Evolutionary conservation across 1,140 invertebrate species (phyloP).

Genomic region (Drosophila micromelanica): DNA sequence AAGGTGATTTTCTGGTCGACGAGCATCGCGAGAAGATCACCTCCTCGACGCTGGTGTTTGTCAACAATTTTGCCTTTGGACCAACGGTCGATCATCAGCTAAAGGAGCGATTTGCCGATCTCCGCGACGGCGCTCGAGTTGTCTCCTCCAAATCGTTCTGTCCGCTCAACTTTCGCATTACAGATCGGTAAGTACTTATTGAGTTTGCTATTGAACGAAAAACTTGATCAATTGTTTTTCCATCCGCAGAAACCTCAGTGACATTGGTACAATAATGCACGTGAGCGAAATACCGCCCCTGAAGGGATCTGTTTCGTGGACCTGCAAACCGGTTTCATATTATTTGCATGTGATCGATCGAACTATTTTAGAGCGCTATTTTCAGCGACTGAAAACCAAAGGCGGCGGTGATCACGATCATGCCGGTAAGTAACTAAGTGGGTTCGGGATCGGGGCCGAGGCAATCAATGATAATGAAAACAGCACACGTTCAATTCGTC

Average conservation of each 20-base stretch:
- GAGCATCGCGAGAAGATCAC: constrained; percentile 97
- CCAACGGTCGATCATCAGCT: constrained; percentile 98
- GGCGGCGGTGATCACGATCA: constrained; percentile 87
- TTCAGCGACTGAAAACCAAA: constrained; percentile 95
- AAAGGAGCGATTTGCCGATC: constrained; percentile 97
- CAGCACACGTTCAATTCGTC: constrained; percentile 24
- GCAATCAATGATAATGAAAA: constrained; percentile 13
- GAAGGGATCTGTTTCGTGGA: constrained; percentile 98
- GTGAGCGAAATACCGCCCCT: constrained; percentile 97
- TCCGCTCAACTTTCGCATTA: constrained; percentile 98
- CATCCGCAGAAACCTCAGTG: constrained; percentile 87
- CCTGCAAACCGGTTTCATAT: constrained; percentile 98
- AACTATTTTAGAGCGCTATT: constrained; percentile 98
- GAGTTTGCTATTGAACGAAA: no score
- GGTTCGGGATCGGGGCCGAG: background rate
- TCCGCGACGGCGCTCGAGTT: constrained; percentile 97
- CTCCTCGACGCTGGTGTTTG: constrained; percentile 96
- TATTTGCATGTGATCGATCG: constrained; percentile 98
- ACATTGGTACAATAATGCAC: constrained; percentile 99
- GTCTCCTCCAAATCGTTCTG: constrained; percentile 99
- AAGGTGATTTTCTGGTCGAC: constrained; percentile 96
- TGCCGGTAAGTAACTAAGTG: constrained; percentile 70
- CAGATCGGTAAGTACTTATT: constrained; percentile 90
- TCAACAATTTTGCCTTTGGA: constrained; percentile 99
- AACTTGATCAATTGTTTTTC: constrained; percentile 7